phyloP scores from a whole-genome alignment of 2,113 vertebrate genomes.

The Cathartes aura region DNA sequence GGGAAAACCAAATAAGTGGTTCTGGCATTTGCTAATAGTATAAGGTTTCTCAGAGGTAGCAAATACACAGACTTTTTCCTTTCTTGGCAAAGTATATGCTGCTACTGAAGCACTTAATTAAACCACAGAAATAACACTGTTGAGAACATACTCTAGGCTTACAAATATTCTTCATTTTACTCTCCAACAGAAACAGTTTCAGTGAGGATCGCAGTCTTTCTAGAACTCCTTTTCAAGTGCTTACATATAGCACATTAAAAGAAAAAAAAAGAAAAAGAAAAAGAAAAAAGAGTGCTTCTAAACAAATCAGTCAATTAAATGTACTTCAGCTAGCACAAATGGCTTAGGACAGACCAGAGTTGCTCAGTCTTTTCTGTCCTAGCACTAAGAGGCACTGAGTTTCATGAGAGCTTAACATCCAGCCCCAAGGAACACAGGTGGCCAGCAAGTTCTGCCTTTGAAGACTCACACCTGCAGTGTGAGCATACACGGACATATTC shows the following conservation, averaged over 20 bases:
- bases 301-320: neutral
- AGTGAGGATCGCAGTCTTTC: neutral
- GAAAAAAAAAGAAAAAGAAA: neutral
- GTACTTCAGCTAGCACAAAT: neutral
- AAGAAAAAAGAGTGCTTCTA: neutral
- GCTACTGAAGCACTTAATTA: constrained; percentile 11
- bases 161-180: neutral
- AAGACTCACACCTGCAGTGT: neutral
- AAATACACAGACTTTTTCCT: neutral
- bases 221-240: neutral
- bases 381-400: neutral
- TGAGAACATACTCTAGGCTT: neutral
- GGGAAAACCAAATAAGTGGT: neutral
- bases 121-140: neutral
- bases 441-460: neutral
- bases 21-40: neutral
- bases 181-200: neutral
- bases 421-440: neutral
- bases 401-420: neutral
- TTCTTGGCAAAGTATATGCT: neutral
- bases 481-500: neutral
- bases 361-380: neutral
- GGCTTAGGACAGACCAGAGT: neutral
- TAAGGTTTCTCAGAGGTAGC: neutral
- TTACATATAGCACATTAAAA: neutral